Evolutionary conservation across 2,888 invertebrate species (phyloP), one percentile per base, ranked within the genome.

Genomic region (Polymixis flavicincta): DNA sequence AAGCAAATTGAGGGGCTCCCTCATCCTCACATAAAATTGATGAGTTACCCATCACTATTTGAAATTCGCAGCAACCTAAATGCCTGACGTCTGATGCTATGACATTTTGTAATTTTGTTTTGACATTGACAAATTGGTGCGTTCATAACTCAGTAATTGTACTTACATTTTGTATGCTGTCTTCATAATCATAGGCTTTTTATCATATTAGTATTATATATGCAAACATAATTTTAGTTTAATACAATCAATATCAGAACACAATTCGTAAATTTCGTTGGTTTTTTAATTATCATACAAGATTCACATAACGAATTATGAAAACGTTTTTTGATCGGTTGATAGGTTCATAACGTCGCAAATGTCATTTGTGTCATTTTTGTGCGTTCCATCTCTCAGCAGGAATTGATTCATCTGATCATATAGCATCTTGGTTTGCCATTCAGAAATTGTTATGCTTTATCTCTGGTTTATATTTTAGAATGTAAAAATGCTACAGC

Each of bases 301-400:
- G 8, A 71, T 79, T 71, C 13, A 14, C 13, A 0, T 3, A 28
- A 0, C 28, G 19, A 48, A 61, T n/a, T 37, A 48, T 28, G 5
- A n/a, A 52, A 7, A 11, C 0, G 2, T 22, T 19, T 3, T 42
- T 2, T 32, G 28, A 48, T 57, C 28, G 28, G 19, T 66, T 48
- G 8, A 0, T 17, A 63, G 0, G 57, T 69, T 65, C 68, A 0
- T 65, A 79, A 19, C 65, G 28, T 9, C 11, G 14, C 28, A 57
- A 61, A 52, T 82, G 78, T 82, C 83, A 82, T 3, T 11, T 22
- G 5, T 61, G 78, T 61, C 63, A 81, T 54, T 22, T 55, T 64
- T 19, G 48, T 42, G 50, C 63, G 80, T 83, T 80, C 78, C 80
- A 25, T 63, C 54, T 2, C 42, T 0, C 17, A 17, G 4, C 32